These are phyloP conservation scores for Physeter macrocephalus DNA, from an alignment of 2,113 vertebrate species.

Conservation along the genomic window DNA sequence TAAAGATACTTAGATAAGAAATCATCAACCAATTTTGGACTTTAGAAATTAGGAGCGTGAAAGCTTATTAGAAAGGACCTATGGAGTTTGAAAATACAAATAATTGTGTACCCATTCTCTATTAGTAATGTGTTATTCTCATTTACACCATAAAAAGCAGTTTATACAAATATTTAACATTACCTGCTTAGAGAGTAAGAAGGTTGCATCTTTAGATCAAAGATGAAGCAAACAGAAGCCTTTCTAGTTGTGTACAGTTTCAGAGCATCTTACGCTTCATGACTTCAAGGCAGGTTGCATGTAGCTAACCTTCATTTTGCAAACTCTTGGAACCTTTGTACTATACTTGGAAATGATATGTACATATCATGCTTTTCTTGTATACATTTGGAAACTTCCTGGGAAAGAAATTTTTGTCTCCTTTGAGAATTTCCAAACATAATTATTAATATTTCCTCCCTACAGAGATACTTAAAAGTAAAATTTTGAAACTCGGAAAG, in stretches of 20 bases:
- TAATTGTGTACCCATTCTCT: background rate
- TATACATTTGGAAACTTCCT: background rate
- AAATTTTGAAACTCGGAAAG: background rate
- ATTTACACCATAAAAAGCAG: background rate
- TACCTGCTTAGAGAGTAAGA: background rate
- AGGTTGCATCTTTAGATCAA: background rate
- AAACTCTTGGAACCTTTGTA: background rate
- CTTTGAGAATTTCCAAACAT: background rate
- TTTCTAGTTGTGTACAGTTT: background rate
- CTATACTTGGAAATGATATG: background rate
- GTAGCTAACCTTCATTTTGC: background rate
- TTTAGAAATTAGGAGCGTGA: background rate
- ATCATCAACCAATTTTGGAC: background rate
- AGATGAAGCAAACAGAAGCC: background rate
- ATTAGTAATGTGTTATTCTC: background rate
- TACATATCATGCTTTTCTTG: background rate
- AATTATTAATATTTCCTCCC: background rate
- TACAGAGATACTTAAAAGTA: background rate
- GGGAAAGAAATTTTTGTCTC: background rate
- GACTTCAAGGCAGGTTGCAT: background rate
- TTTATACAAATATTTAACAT: background rate
- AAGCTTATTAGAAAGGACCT: background rate
- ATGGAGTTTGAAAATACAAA: background rate
- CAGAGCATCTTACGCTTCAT: background rate
- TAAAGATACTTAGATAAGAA: background rate